Conservation (phyloP, 2,113 vertebrate genomes). For the Proteles cristata region DNA sequence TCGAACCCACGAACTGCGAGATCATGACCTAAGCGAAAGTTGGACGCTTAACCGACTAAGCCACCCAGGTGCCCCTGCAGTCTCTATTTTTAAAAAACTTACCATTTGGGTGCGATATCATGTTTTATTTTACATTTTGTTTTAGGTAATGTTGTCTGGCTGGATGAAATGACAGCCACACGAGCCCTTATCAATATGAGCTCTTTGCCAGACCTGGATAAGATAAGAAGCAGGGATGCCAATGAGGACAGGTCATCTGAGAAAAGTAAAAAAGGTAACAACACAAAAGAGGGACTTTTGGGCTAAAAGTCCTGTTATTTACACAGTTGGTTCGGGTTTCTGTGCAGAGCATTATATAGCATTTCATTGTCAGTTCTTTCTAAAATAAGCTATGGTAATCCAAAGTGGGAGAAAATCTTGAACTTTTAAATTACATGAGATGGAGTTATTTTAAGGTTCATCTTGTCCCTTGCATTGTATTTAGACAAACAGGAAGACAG, state of each 20-base stretch:
- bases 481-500: conserved; percentile 88
- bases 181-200: conserved; percentile 96
- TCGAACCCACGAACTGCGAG: too few species aligned
- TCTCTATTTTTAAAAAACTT: not conserved
- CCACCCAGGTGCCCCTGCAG: too few species aligned
- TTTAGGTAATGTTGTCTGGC: conserved; percentile 98
- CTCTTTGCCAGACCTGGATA: conserved; percentile 89
- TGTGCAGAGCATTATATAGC: not conserved
- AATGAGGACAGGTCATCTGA: conserved; percentile 82
- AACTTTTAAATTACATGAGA: not conserved
- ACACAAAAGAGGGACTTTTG: not conserved
- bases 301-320: conserved; percentile 46
- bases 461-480: conserved; percentile 15
- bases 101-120: not conserved
- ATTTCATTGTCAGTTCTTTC: not conserved
- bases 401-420: not conserved
- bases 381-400: not conserved
- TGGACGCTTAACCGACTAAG: too few species aligned
- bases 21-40: too few species aligned
- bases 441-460: conserved; percentile 34
- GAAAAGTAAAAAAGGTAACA: conserved; percentile 89
- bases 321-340: conserved; percentile 64
- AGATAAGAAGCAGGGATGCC: conserved; percentile 84
- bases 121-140: conserved; percentile 73
- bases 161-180: conserved; percentile 95